Evolutionary conservation across 2,113 vertebrate genomes (phyloP), one percentile per base, ranked within the genome.

Genomic region (Phoenicopterus ruber): DNA sequence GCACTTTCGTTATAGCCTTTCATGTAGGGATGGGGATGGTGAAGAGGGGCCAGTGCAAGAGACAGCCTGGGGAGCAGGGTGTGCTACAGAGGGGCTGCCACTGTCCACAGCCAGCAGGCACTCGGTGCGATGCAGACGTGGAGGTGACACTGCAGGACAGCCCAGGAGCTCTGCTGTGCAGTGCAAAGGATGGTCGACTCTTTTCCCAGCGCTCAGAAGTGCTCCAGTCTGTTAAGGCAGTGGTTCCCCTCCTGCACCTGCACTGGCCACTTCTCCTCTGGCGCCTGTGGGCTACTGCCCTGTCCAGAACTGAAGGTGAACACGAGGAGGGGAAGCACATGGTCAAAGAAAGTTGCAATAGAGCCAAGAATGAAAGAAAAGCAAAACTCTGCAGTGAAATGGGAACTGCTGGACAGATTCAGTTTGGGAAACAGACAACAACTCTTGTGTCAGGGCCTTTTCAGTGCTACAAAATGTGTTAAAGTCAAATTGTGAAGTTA

Each of bases 11-110:
- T 40, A 77, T 0, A 70, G 36, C 16, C 29, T 65, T 86, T 61
- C 24, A 66, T 0, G 0, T 1, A 22, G 28, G 13, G 34, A 66
- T 2, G 2, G 4, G 31, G 55, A 49, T 5, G 17, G 19, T 46
- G 31, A 82, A 44, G 31, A 71, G 21, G 7, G 25, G 29, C 8
- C 32, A 66, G 50, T 19, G 16, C n/a, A 84, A 46, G 63, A 73
- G 34, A 46, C 55, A 71, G 52, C 13, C 22, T 17, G 28, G 36
- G 36, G 52, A 80, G 20, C 20, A 21, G 22, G 14, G 9, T 10
- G 15, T 67, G n/a, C 38, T 42, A 17, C 0, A 0, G n/a, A 38
- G 26, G 22, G 7, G 10, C 19, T 71, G 72, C 21, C 63, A 40
- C 40, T 26, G n/a, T 13, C 50, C 34, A 22, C 7, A 44, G 28